A percentile compares a stretch with the other conserved stretches of the same genome.
Conservation (phyloP, 2,113 vertebrate genomes). For the Ceyx margarethae region DNA sequence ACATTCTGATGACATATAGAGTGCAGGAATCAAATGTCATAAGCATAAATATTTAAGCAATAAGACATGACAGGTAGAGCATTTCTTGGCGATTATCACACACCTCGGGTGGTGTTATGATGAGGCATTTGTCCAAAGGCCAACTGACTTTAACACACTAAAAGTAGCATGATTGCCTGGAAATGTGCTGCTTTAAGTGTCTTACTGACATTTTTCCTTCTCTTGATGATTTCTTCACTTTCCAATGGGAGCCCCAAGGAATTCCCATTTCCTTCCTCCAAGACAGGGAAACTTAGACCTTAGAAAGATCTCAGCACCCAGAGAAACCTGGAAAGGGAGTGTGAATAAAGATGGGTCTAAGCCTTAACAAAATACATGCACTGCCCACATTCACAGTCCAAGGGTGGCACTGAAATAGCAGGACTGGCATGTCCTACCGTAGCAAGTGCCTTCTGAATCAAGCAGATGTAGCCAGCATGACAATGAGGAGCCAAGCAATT, state of each 20-base stretch:
- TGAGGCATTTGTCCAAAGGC: constrained; percentile 65
- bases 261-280: not conserved
- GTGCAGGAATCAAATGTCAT: constrained; percentile 71
- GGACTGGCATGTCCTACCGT: not conserved
- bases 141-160: constrained; percentile 41
- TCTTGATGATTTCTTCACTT: constrained; percentile 27
- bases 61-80: constrained; percentile 72
- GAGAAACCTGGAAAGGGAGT: not conserved
- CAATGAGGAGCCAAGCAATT: not conserved
- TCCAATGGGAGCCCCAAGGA: not conserved
- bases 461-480: not conserved
- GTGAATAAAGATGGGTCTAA: not conserved
- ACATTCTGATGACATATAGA: constrained; percentile 72
- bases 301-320: not conserved
- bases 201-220: constrained; percentile 29
- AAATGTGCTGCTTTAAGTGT: constrained; percentile 28
- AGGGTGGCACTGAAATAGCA: not conserved
- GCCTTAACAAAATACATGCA: not conserved
- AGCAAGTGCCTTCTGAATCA: not conserved
- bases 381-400: not conserved
- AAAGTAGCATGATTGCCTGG: constrained; percentile 34
- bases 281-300: not conserved
- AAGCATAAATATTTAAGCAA: constrained; percentile 75
- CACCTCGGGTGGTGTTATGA: constrained; percentile 68
- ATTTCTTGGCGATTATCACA: constrained; percentile 70